Percentiles rank a stretch among this genome's conserved stretches.
phyloP scores from a whole-genome alignment of 1,140 invertebrate species.

The Scaptomyza graminum region DNA sequence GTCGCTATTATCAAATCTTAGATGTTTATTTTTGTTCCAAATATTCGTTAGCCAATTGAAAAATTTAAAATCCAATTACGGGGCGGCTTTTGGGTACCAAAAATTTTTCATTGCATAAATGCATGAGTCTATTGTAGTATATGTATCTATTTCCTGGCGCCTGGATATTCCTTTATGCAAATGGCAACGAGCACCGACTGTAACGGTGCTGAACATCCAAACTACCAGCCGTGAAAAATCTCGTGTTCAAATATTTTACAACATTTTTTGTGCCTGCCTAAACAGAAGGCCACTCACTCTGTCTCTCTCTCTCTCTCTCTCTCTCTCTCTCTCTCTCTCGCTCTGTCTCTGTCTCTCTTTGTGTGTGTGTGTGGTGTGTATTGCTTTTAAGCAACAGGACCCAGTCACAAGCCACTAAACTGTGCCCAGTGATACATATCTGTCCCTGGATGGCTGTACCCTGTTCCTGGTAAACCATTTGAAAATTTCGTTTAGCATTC shows the following conservation, averaged over 20 bases:
- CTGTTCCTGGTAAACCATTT: conserved; percentile 58
- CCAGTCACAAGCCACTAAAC: conserved; percentile 69
- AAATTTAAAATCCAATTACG: conserved; percentile 40
- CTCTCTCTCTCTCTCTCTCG: background rate
- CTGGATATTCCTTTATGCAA: conserved; percentile 72
- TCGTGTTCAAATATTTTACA: conserved; percentile 81
- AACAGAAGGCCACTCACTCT: conserved; percentile 30
- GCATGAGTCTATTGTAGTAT: conserved; percentile 17
- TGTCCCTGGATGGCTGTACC: conserved; percentile 9
- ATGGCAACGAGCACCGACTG: conserved; percentile 39
- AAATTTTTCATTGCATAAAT: conserved; percentile 44
- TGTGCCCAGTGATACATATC: conserved; percentile 15
- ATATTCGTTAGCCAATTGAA: conserved; percentile 15
- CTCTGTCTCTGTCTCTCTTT: background rate
- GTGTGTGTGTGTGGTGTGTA: background rate
- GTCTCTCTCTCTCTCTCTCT: background rate
- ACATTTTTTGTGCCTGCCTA: conserved; percentile 75
- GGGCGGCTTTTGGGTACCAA: conserved; percentile 1
- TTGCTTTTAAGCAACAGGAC: conserved; percentile 30
- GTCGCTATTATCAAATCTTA: too few species aligned
- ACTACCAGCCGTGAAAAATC: conserved; percentile 82
- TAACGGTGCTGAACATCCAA: conserved; percentile 78
- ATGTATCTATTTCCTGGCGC: conserved; percentile 18
- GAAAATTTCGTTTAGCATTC: conserved; percentile 63
- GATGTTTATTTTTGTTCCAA: too few species aligned